Evolutionary conservation across 2,888 invertebrate genomes (phyloP).

Genomic region (Thera britannica): DNA sequence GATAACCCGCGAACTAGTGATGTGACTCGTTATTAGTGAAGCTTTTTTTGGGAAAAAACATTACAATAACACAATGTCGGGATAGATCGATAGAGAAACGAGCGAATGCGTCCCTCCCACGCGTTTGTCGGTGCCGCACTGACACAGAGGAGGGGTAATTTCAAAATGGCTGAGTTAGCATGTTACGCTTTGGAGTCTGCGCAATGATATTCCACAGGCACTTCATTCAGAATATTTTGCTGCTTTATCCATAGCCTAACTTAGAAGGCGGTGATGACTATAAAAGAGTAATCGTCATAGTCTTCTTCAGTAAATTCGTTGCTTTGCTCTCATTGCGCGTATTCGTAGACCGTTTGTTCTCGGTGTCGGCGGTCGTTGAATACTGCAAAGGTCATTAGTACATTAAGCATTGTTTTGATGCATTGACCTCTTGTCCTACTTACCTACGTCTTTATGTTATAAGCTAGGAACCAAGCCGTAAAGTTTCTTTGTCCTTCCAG

Average conservation of each 20-base stretch:
- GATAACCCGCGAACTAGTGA: slow-evolving; percentile 55
- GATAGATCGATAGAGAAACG: slow-evolving; percentile 61
- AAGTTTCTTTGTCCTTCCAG: too few relatives aligned
- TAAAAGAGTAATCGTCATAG: too few relatives aligned
- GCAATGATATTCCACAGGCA: slow-evolving; percentile 43
- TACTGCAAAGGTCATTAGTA: too few relatives aligned
- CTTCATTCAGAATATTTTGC: slow-evolving; percentile 1
- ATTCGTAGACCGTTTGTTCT: too few relatives aligned
- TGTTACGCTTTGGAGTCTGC: slow-evolving; percentile 37
- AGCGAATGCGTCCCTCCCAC: slow-evolving; percentile 51
- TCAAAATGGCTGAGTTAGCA: slow-evolving; percentile 41
- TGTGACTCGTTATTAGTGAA: slow-evolving; percentile 58
- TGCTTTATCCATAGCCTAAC: not conserved
- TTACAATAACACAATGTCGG: slow-evolving; percentile 64
- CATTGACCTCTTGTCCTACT: too few relatives aligned
- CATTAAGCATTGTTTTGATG: too few relatives aligned
- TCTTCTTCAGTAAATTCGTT: too few relatives aligned
- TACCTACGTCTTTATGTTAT: too few relatives aligned
- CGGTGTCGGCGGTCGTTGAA: too few relatives aligned
- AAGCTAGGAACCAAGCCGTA: too few relatives aligned
- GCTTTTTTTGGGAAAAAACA: slow-evolving; percentile 69
- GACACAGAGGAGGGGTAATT: slow-evolving; percentile 35
- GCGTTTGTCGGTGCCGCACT: slow-evolving; percentile 65
- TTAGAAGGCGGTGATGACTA: too few relatives aligned
- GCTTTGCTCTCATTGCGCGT: too few relatives aligned